These are phyloP conservation scores for Takifugu bimaculatus DNA, from an alignment of 2,113 vertebrate species.

Conservation along the genomic window DNA sequence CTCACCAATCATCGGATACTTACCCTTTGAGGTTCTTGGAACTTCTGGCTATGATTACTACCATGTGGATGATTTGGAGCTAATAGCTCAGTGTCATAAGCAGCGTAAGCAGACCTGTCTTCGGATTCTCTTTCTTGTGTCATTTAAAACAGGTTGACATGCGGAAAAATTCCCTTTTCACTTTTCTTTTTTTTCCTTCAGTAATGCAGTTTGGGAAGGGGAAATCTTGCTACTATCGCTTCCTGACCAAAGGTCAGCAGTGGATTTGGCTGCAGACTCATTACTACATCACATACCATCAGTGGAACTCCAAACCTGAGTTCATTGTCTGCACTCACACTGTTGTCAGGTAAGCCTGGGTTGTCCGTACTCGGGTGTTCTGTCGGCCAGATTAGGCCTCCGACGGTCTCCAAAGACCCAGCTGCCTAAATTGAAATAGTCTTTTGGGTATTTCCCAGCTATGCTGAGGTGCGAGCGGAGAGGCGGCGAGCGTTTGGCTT, in stretches of 20 bases:
- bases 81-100: slow-evolving; percentile 86
- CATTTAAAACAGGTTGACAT: not conserved
- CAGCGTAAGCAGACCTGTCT: slow-evolving; percentile 74
- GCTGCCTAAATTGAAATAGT: not conserved
- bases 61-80: slow-evolving; percentile 86
- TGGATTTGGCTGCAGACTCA: slow-evolving; percentile 88
- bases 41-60: slow-evolving; percentile 90
- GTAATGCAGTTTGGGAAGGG: slow-evolving; percentile 88
- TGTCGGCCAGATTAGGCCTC: not conserved
- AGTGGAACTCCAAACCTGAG: slow-evolving; percentile 91
- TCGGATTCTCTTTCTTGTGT: not conserved
- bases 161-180: not conserved
- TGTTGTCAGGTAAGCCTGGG: slow-evolving; percentile 77
- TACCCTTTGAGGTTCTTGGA: slow-evolving; percentile 88
- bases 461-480: slow-evolving; percentile 86
- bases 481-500: slow-evolving; percentile 82
- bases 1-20: slow-evolving; percentile 85
- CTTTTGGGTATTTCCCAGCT: slow-evolving; percentile 63
- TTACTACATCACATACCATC: slow-evolving; percentile 88
- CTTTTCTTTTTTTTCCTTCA: slow-evolving; percentile 43
- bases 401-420: too few species aligned
- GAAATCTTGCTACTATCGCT: slow-evolving; percentile 88
- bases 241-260: slow-evolving; percentile 87
- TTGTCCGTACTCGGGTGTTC: not conserved
- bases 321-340: slow-evolving; percentile 87